Percentiles rank a stretch among this genome's conserved stretches.
Evolutionary conservation across 2,888 invertebrate species (phyloP).

Genomic region (Conistra vaccinii): DNA sequence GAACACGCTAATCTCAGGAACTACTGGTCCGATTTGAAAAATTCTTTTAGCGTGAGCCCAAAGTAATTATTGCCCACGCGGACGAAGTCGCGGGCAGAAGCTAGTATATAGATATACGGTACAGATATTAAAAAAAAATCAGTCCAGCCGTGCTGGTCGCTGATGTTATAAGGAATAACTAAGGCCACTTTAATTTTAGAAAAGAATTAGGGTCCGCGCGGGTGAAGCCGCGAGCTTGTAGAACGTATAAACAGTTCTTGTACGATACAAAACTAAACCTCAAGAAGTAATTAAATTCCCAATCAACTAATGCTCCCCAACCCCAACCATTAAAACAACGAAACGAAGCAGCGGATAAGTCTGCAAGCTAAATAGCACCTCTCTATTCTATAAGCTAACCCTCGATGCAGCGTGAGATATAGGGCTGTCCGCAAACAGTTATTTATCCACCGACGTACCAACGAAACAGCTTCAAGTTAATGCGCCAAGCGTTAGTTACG

Average conservation of each 20-base stretch:
- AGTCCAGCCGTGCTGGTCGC: too few species aligned
- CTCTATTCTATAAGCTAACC: slow-evolving; percentile 53
- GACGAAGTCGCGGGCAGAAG: too few species aligned
- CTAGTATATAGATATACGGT: too few species aligned
- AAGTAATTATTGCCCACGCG: too few species aligned
- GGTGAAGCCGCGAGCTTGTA: neutral
- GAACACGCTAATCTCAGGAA: too few species aligned
- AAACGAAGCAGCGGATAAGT: slow-evolving; percentile 20
- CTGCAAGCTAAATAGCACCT: slow-evolving; percentile 30
- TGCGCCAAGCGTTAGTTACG: slow-evolving; percentile 68
- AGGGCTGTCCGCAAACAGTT: slow-evolving; percentile 61
- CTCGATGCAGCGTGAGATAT: slow-evolving; percentile 65
- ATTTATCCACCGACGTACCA: slow-evolving; percentile 62
- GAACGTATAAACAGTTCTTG: neutral
- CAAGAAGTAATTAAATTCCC: slow-evolving; percentile 32
- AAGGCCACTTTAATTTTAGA: too few species aligned
- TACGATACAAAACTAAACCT: neutral
- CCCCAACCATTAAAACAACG: slow-evolving; percentile 14
- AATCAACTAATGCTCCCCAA: slow-evolving; percentile 27
- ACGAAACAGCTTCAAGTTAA: slow-evolving; percentile 66
- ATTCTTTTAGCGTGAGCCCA: too few species aligned
- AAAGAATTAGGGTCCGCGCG: too few species aligned
- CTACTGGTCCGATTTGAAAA: too few species aligned
- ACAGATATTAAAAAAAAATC: too few species aligned
- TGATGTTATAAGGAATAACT: too few species aligned